These are phyloP conservation scores for Diachasma alloeum DNA, from an alignment of 1,140 invertebrate genomes.

Conservation along the genomic window DNA sequence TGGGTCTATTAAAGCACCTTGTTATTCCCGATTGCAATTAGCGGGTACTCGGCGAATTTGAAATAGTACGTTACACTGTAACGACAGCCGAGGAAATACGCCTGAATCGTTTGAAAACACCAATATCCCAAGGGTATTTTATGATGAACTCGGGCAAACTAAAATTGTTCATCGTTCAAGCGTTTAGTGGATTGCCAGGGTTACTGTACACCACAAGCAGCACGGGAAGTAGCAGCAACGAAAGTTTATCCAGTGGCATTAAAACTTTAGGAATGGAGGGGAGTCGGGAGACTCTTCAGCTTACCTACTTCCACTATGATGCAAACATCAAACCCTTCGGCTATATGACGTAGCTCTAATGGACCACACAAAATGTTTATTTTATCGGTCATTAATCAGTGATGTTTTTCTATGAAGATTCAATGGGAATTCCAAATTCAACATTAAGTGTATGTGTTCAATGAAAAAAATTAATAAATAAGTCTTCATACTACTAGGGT, in stretches of 20 bases:
- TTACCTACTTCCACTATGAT: neutral
- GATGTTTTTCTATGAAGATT: neutral
- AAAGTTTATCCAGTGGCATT: conserved; percentile 3
- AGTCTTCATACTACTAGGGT: no score
- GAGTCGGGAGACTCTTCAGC: neutral
- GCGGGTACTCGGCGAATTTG: neutral
- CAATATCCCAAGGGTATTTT: neutral
- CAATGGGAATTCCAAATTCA: no score
- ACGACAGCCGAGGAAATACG: neutral
- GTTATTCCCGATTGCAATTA: neutral
- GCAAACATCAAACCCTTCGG: neutral
- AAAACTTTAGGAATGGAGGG: neutral
- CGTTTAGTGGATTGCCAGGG: conserved; percentile 9
- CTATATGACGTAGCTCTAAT: neutral
- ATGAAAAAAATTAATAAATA: neutral
- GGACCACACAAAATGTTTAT: neutral
- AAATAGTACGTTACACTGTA: neutral
- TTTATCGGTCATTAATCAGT: neutral
- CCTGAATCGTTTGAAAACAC: conserved; percentile 5
- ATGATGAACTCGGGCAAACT: conserved; percentile 3
- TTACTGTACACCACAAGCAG: neutral
- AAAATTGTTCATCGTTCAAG: conserved; percentile 2
- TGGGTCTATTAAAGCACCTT: neutral
- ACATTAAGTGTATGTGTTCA: no score
- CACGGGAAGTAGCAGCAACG: neutral